phyloP scores from a whole-genome alignment of 2,797 vertebrate genomes.

The Emydoidea blandingii region DNA sequence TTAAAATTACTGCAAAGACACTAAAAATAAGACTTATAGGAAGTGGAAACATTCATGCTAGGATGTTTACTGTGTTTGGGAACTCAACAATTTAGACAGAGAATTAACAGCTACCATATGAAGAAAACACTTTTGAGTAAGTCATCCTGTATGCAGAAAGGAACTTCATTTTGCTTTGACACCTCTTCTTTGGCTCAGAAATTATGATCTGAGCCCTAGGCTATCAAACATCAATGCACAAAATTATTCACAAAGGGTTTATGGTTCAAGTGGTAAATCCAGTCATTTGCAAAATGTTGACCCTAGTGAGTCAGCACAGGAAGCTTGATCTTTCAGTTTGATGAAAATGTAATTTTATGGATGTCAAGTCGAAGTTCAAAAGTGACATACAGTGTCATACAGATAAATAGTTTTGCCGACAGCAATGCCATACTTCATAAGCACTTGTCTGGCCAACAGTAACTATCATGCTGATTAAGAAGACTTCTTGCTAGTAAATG shows the following conservation, averaged over 20 bases:
- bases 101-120: conserved; percentile 54
- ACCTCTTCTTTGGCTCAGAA: conserved; percentile 77
- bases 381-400: conserved; percentile 83
- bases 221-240: conserved; percentile 83
- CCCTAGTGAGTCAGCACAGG: conserved; percentile 82
- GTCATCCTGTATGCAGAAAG: conserved; percentile 79
- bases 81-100: conserved; percentile 46
- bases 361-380: conserved; percentile 86
- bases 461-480: conserved; percentile 73
- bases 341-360: conserved; percentile 87
- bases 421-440: conserved; percentile 85
- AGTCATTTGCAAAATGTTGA: conserved; percentile 86
- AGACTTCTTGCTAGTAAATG: conserved; percentile 74
- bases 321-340: conserved; percentile 85
- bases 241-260: conserved; percentile 85
- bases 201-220: conserved; percentile 83
- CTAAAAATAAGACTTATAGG: neutral
- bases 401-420: conserved; percentile 85
- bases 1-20: conserved; percentile 20
- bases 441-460: conserved; percentile 75
- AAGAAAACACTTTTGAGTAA: conserved; percentile 62
- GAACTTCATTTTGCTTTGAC: conserved; percentile 77
- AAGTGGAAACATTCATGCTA: neutral
- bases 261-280: conserved; percentile 86
- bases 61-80: conserved; percentile 37